These are phyloP conservation scores for Peromyscus eremicus DNA, from an alignment of 2,797 vertebrate species.

Conservation along the genomic window DNA sequence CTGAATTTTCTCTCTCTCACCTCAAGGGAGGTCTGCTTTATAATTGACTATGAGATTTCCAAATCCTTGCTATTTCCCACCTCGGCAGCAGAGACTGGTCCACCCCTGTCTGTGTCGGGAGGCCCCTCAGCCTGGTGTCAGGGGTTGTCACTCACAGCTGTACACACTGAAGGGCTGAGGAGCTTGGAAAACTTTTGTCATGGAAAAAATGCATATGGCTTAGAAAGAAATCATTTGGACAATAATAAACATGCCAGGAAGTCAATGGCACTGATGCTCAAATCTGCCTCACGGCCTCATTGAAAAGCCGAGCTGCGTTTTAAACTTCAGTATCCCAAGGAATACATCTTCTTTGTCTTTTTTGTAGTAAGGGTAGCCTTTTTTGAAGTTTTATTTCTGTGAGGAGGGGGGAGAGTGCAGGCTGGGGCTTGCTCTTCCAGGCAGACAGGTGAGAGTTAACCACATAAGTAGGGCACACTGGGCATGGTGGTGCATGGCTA, in stretches of 20 bases:
- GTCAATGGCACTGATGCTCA: background rate
- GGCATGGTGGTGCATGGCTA: background rate
- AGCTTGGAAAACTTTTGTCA: background rate
- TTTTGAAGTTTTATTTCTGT: background rate
- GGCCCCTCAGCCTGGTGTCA: background rate
- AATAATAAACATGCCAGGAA: background rate
- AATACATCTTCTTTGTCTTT: background rate
- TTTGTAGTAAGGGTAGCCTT: background rate
- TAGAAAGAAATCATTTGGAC: constrained; percentile 35
- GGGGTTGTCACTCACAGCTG: background rate
- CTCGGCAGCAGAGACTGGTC: background rate
- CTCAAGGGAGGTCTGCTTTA: constrained; percentile 46
- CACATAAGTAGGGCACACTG: fast-evolving
- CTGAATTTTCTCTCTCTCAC: constrained; percentile 42
- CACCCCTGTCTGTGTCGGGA: background rate
- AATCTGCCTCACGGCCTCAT: background rate
- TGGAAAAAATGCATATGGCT: background rate
- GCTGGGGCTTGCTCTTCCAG: background rate
- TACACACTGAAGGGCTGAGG: fast-evolving
- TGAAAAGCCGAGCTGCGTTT: background rate
- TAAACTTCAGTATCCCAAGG: background rate
- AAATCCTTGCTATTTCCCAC: constrained; percentile 61
- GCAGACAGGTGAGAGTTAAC: background rate
- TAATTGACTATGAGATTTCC: constrained; percentile 77
- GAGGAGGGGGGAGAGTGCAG: background rate